phyloP scores from a whole-genome alignment of 2,797 vertebrate species.

The Onychomys leucogaster region DNA sequence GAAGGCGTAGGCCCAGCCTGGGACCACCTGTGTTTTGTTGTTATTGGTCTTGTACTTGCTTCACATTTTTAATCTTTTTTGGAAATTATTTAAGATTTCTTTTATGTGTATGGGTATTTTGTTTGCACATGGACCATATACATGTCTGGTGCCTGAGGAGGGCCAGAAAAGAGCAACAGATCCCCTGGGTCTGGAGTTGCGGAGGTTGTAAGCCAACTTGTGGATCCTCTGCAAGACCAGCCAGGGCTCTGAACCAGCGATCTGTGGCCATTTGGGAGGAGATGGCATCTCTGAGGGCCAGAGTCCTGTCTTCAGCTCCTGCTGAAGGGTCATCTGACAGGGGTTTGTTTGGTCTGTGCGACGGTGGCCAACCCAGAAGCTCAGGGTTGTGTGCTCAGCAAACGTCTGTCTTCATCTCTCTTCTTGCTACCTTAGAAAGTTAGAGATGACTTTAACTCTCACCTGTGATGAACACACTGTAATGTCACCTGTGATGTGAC shows the following conservation, averaged over 20 bases:
- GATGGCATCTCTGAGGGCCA: background rate
- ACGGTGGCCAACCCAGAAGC: background rate
- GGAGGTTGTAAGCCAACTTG: background rate
- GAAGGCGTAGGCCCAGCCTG: background rate
- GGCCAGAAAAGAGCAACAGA: background rate
- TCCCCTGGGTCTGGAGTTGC: background rate
- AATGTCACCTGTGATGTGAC: no score
- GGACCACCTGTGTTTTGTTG: background rate
- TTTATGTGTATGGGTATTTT: background rate
- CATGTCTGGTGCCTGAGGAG: background rate
- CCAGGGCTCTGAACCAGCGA: background rate
- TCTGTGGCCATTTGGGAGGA: background rate
- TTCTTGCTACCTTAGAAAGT: background rate
- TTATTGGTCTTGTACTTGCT: background rate
- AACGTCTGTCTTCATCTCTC: background rate
- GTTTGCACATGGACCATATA: background rate
- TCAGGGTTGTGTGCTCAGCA: background rate
- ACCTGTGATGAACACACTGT: background rate
- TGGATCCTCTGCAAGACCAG: background rate
- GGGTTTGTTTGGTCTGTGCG: background rate
- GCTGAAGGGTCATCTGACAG: no score
- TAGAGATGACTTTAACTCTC: background rate
- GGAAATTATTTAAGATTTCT: background rate
- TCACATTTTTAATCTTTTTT: background rate
- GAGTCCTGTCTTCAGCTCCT: background rate